These are phyloP conservation scores for Arenicola marina DNA, from an alignment of 2,888 invertebrate species.

Conservation along the genomic window DNA sequence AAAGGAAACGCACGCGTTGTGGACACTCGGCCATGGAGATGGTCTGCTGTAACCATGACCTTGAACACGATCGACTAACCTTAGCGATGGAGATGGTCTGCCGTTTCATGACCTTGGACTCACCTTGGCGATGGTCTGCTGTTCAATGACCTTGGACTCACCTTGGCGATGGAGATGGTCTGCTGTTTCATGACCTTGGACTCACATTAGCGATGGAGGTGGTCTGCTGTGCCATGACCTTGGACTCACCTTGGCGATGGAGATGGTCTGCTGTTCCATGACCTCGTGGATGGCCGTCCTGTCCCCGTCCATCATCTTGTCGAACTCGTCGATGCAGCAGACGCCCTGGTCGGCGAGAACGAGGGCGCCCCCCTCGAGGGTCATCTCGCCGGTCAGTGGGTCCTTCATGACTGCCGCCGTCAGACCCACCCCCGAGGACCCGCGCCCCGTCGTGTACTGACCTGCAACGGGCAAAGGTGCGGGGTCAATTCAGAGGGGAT, in stretches of 20 bases:
- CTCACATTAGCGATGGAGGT: slow-evolving; percentile 83
- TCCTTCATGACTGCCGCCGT: slow-evolving; percentile 99
- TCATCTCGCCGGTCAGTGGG: slow-evolving; percentile 96
- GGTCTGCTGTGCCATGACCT: no score
- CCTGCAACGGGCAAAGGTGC: no score
- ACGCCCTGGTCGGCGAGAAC: slow-evolving; percentile 96
- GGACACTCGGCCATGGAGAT: no score
- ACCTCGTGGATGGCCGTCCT: slow-evolving; percentile 62
- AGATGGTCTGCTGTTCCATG: slow-evolving; percentile 96
- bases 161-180: slow-evolving; percentile 98
- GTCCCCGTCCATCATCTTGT: slow-evolving; percentile 95
- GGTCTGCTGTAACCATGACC: no score
- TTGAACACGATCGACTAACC: no score
- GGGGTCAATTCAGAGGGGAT: no score
- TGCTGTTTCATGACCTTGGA: slow-evolving; percentile 80
- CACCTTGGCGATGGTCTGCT: no score
- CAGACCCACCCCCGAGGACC: slow-evolving; percentile 97
- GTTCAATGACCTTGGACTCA: no score
- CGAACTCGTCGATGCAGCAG: slow-evolving; percentile 99
- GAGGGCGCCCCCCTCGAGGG: slow-evolving; percentile 84
- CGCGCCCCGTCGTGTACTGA: slow-evolving; percentile 95
- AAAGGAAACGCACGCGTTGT: no score
- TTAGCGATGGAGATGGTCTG: no score
- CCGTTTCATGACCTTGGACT: no score
- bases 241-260: slow-evolving; percentile 85